Evolutionary conservation across 1,140 invertebrate genomes (phyloP), one percentile per base, ranked within the genome.

Genomic region (Achroia grisella): DNA sequence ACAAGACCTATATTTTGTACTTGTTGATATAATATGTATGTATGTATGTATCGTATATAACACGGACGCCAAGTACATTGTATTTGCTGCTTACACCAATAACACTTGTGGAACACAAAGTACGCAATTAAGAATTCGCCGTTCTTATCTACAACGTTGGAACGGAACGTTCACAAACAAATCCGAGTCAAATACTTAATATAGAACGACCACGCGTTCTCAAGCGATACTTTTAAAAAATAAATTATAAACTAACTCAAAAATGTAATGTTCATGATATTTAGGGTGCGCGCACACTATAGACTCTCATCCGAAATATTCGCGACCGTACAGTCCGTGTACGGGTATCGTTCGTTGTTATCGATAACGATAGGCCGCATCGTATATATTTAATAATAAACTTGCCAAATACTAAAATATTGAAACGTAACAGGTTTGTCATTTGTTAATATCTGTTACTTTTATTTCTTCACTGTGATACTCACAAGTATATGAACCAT

Each of bases 171-270:
- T 37, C 35, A 35, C 54, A 59, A 64, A 67, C 43, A 54, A 37
- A 44, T 39, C 39, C 56, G 54, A 57, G 52, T 52, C 54, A 61
- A 60, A 58, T 48, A 57, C 48, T 52, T 58, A 58, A 50, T 39
- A 52, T 44, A 46, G 48, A 52, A 48, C 49, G 40, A 59, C 41
- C 36, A 42, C 14, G 28, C 33, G 52, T 49, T 56, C 48, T 40
- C 51, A 56, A 77, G 67, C 65, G 52, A 64, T 59, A 74, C 52
- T 55, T 60, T 59, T 62, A 67, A 66, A 62, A 74, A 73, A 56
- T 65, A 65, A 74, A 75, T 77, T 83, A 79, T 57, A 52, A 67
- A 73, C 76, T 80, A 83, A 77, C 68, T 66, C 71, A 60, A 76
- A 74, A 56, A 61, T 60, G 60, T 69, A 67, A 71, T 60, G 70